Evolutionary conservation across 1,140 invertebrate genomes (phyloP), one percentile per base, ranked within the genome.

Genomic region (Phthorimaea operculella): DNA sequence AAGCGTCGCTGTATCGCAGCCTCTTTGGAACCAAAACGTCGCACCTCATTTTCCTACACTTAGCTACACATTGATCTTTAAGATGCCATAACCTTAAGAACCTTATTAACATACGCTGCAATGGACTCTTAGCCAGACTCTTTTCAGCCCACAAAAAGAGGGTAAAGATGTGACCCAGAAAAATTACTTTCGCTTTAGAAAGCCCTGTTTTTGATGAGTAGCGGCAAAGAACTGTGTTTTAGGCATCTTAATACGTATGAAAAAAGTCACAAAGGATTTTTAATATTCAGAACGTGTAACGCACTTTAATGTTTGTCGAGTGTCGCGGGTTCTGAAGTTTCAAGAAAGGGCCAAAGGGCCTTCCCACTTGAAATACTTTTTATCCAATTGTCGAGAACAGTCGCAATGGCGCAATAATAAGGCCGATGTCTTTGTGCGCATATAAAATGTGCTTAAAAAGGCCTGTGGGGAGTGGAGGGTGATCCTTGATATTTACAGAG

Each of bases 21-120:
- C 64, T 67, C 64, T 66, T 62, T 55, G 60, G 52, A 56, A 34
- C 63, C 62, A 59, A 68, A 78, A 76, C 70, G 70, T 78, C 65
- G 60, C 70, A 73, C 67, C 68, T 76, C 66, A 74, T 77, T 77
- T 74, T 76, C 64, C 62, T 59, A 67, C 72, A 73, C 64, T 79
- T 71, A 70, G 57, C 57, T 63, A 51, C 48, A 58, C 54, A 55
- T 59, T 58, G 49, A 55, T 64, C 44, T 66, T 66, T 51, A 28
- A 28, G 21, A 28, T 60, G 54, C 57, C 52, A 55, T 61, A 28
- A 28, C 21, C 21, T 28, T 28, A 28, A 28, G 21, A 28, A 28
- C 21, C 6, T 28, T 28, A 52, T 55, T 51, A 64, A 63, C 57
- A 48, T 54, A 33, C n/a, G 15, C 45, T 54, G 34, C 10, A 17